Evolutionary conservation across 1,140 invertebrate species (phyloP), one percentile per base, ranked within the genome.

Genomic region (Adelges cooleyi): DNA sequence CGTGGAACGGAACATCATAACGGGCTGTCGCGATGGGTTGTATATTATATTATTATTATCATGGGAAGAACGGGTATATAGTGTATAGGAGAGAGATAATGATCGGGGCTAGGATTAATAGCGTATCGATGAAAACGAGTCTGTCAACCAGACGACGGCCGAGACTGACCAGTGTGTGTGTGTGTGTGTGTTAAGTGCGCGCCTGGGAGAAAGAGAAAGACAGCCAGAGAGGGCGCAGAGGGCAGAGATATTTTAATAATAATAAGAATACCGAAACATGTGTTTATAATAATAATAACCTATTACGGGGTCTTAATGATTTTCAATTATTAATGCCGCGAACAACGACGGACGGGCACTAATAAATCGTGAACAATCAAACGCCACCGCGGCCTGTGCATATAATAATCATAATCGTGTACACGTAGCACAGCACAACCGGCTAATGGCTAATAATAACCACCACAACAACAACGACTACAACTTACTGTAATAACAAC

Each of bases 61-160:
- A 11, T 33, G 29, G 29, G 11, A 33, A 33, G 29, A 11, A 33
- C 29, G 29, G 29, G 5, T 33, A 33, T 6, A 33, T 33, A 33
- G 11, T n/a, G n/a, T n/a, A n/a, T 5, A 33, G 5, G 29, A n/a
- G 5, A 15, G n/a, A 59, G 38, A 59, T 59, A 59, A 59, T 59
- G 38, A 59, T 59, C 36, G 54, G n/a, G n/a, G 54, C 18, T 17
- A 33, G 23, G 54, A 59, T 59, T 59, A 59, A 59, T 59, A 59
- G 40, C 54, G 54, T 59, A 59, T 59, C 54, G 54, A 59, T 59
- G 54, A 59, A 59, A 59, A 59, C 54, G 54, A 59, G 54, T 59
- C 54, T 59, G 54, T 59, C 54, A 59, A 59, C 54, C 54, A n/a
- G 36, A 29, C 18, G 40, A 17, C 53, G 38, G 23, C 33, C 27